Percentiles rank a stretch among this genome's conserved stretches.
phyloP scores from a whole-genome alignment of 2,797 vertebrate genomes.

The Melanotaenia parkinsoni region DNA sequence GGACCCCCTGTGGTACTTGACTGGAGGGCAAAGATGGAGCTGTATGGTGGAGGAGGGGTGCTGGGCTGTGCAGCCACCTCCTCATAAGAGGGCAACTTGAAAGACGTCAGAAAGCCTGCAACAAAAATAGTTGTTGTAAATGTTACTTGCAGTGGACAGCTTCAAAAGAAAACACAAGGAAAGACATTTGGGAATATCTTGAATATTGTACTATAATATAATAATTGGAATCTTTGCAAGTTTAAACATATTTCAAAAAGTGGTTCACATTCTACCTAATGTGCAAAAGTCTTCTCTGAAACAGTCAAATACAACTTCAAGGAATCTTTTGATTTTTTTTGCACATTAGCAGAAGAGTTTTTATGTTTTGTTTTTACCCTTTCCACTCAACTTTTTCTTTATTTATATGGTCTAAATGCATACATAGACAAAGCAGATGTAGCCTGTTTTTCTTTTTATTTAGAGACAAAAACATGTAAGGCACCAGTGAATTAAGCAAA shows the following conservation, averaged over 20 bases:
- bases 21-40: slow-evolving; percentile 81
- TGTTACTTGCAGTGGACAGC: not conserved
- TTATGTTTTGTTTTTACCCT: not conserved
- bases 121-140: slow-evolving; percentile 1
- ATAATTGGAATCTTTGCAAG: not conserved
- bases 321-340: no score
- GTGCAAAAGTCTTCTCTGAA: not conserved
- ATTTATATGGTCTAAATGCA: not conserved
- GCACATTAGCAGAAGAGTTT: no score
- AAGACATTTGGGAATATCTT: not conserved
- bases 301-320: not conserved
- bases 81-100: slow-evolving; percentile 93
- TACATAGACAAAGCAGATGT: not conserved
- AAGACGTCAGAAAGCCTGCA: slow-evolving; percentile 88
- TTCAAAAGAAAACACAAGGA: not conserved
- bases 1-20: slow-evolving; percentile 68
- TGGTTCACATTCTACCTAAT: not conserved
- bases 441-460: not conserved
- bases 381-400: not conserved
- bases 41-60: slow-evolving; percentile 92
- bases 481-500: no score
- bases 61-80: slow-evolving; percentile 88
- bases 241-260: not conserved
- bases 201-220: not conserved
- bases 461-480: no score